Conservation (phyloP, 1,140 invertebrate species). For the Calephelis virginiensis region DNA sequence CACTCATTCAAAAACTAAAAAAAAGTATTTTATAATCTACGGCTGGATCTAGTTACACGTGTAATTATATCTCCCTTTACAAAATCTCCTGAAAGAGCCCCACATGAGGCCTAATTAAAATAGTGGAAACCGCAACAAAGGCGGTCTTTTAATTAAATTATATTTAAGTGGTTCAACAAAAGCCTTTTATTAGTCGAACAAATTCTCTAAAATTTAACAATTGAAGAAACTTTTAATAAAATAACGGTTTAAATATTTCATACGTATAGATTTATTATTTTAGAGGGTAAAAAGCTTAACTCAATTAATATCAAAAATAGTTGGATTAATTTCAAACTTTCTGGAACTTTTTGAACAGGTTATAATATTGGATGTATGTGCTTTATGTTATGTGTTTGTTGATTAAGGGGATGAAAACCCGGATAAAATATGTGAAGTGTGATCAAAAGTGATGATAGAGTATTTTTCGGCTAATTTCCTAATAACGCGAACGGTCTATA, state of each 20-base stretch:
- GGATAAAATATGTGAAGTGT: too few relatives aligned
- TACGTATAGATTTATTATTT: background rate
- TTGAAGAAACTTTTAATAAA: background rate
- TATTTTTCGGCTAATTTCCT: too few relatives aligned
- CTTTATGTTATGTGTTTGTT: too few relatives aligned
- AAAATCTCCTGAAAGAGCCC: background rate
- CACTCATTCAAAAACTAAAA: too few relatives aligned
- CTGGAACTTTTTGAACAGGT: too few relatives aligned
- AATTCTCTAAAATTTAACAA: background rate
- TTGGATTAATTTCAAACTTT: too few relatives aligned
- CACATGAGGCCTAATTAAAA: slow-evolving; percentile 5
- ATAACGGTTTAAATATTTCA: background rate
- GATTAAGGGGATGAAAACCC: too few relatives aligned
- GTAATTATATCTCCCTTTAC: background rate
- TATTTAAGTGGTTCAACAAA: background rate
- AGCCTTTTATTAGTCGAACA: background rate
- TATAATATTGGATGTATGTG: too few relatives aligned
- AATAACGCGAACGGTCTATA: too few relatives aligned
- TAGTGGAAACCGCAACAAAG: slow-evolving; percentile 6
- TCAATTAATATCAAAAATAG: too few relatives aligned
- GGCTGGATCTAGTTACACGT: background rate
- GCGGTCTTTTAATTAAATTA: slow-evolving; percentile 9
- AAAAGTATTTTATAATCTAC: background rate
- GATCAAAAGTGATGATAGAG: too few relatives aligned
- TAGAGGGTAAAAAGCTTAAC: background rate